A percentile compares a stretch with the other conserved stretches of the same genome.
Conservation (phyloP, 2,888 invertebrate genomes). For the Dryococelus australis region DNA sequence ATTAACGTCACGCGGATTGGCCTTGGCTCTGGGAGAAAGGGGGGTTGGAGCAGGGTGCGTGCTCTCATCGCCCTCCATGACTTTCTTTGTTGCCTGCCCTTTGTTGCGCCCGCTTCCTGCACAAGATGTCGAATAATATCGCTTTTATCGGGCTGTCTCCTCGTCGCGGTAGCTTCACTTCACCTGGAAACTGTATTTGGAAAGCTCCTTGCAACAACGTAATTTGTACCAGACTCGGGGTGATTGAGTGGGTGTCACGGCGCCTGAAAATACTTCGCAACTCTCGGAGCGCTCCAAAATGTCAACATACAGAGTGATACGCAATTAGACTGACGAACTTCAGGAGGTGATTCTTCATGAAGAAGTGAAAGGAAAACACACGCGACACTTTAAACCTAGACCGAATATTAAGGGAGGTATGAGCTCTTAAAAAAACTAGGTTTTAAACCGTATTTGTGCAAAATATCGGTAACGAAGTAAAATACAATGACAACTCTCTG, state of each 20-base stretch:
- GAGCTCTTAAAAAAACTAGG: too few species aligned
- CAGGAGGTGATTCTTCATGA: too few species aligned
- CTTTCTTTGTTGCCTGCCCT: background rate
- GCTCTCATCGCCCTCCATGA: background rate
- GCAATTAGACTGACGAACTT: too few species aligned
- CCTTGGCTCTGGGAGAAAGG: background rate
- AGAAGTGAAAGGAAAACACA: too few species aligned
- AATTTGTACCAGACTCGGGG: background rate
- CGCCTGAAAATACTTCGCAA: background rate
- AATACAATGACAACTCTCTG: too few species aligned
- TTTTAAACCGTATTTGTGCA: too few species aligned
- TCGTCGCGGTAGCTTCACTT: background rate
- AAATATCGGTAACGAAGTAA: too few species aligned
- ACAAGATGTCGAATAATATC: background rate
- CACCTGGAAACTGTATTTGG: background rate
- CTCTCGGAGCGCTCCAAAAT: too few species aligned
- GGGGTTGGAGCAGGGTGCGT: background rate
- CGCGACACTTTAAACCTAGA: too few species aligned
- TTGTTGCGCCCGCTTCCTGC: background rate
- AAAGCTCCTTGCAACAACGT: background rate
- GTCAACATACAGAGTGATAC: too few species aligned
- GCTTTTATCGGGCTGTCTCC: background rate
- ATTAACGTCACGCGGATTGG: background rate
- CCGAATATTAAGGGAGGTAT: too few species aligned
- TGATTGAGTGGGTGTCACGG: background rate